Conservation (phyloP, 2,888 invertebrate species). For the Eumerus sabulonum region DNA sequence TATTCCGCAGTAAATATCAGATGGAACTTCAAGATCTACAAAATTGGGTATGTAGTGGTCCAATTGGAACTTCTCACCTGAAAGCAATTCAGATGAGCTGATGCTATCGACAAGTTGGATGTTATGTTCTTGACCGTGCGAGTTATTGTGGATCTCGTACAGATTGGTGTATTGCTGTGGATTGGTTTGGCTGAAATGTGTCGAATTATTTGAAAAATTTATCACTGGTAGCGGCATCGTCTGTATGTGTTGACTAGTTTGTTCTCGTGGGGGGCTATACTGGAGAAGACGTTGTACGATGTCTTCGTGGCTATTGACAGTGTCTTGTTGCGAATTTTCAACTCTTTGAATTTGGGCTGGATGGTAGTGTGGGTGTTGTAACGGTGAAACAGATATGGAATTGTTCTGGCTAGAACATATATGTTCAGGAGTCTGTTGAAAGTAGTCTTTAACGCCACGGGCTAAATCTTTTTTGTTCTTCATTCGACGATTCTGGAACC, state of each 20-base stretch:
- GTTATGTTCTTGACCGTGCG: background rate
- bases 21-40: constrained; percentile 37
- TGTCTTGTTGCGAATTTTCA: constrained; percentile 18
- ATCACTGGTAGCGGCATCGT: constrained; percentile 27
- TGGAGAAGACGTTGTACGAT: constrained; percentile 72
- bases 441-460: constrained; percentile 45
- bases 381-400: constrained; percentile 41
- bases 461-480: constrained; percentile 82
- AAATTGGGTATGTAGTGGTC: constrained; percentile 50
- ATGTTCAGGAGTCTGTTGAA: constrained; percentile 33
- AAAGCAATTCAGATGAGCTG: background rate
- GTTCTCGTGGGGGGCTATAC: constrained; percentile 60
- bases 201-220: too few species aligned
- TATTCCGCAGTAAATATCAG: constrained; percentile 24
- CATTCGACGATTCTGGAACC: constrained; percentile 91
- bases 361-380: constrained; percentile 32
- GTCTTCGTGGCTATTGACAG: constrained; percentile 61
- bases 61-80: constrained; percentile 18
- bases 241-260: constrained; percentile 8
- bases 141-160: constrained; percentile 44
- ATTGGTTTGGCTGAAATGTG: background rate
- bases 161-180: constrained; percentile 44
- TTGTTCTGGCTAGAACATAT: constrained; percentile 38
- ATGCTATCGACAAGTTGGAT: background rate
- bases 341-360: background rate